Percentiles rank a stretch among this genome's conserved stretches.
Evolutionary conservation across 2,888 invertebrate genomes (phyloP).

Genomic region (Apamea crenata): DNA sequence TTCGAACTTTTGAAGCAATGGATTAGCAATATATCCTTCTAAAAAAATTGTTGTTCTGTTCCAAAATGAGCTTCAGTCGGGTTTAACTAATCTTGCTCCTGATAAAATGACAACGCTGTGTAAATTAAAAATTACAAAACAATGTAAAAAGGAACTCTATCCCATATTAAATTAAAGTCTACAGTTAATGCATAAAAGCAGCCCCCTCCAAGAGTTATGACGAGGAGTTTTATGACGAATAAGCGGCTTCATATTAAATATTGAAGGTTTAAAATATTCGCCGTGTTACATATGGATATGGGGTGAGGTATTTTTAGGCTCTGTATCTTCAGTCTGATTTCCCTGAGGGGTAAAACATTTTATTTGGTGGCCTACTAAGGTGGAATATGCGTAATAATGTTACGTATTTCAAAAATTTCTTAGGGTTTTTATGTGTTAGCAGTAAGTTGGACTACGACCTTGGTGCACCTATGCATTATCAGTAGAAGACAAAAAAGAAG

Average conservation of each 20-base stretch:
- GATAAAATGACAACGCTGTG: neutral
- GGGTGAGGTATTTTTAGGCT: conserved; percentile 41
- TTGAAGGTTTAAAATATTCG: conserved; percentile 57
- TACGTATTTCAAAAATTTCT: conserved; percentile 27
- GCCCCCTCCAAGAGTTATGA: conserved; percentile 27
- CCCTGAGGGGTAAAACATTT: conserved; percentile 45
- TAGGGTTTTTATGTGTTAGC: neutral
- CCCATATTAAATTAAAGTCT: conserved; percentile 20
- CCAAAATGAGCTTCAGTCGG: neutral
- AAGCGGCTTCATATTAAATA: conserved; percentile 48
- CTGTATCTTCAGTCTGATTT: conserved; percentile 52
- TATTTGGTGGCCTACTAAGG: conserved; percentile 37
- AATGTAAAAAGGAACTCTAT: conserved; percentile 14
- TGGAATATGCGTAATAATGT: conserved; percentile 23
- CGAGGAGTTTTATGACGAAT: conserved; percentile 47
- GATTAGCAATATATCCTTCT: too few relatives aligned
- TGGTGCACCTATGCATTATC: neutral
- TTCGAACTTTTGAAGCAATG: too few relatives aligned
- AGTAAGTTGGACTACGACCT: neutral
- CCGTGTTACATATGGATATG: conserved; percentile 30
- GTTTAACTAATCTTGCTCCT: neutral
- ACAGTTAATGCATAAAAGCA: conserved; percentile 30
- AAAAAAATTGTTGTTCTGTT: neutral
- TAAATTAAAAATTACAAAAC: neutral
- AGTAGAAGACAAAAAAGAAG: neutral